Conservation (phyloP, 2,888 invertebrate genomes). For the Neelides folsomi region DNA sequence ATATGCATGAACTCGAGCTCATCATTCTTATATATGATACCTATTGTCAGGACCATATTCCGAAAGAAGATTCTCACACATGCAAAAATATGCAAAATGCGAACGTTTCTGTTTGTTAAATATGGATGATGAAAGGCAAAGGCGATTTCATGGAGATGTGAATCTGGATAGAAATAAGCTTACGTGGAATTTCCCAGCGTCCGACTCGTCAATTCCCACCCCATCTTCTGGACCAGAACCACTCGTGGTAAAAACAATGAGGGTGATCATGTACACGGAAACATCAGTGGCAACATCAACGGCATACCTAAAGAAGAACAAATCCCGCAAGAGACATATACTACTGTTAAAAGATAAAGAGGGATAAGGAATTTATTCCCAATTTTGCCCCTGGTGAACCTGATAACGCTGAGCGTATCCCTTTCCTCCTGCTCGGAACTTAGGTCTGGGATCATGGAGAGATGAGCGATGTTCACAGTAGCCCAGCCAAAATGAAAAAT, state of each 20-base stretch:
- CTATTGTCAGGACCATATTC: too few relatives aligned
- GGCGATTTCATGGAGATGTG: neutral
- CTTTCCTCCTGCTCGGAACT: slow-evolving; percentile 36
- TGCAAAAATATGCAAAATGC: too few relatives aligned
- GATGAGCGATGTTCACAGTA: slow-evolving; percentile 43
- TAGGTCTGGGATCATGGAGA: slow-evolving; percentile 42
- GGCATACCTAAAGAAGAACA: slow-evolving; percentile 36
- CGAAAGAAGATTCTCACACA: too few relatives aligned
- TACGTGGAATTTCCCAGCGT: neutral
- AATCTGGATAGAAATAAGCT: neutral
- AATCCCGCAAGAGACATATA: too few relatives aligned
- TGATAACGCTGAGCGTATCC: slow-evolving; percentile 38
- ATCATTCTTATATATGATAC: too few relatives aligned
- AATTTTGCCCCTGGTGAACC: too few relatives aligned
- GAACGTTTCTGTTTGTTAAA: too few relatives aligned
- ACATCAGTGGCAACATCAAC: slow-evolving; percentile 38
- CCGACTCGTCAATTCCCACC: neutral
- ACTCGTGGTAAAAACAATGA: slow-evolving; percentile 23
- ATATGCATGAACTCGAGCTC: too few relatives aligned
- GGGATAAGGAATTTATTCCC: too few relatives aligned
- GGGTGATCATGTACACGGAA: slow-evolving; percentile 37
- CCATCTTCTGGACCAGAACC: neutral
- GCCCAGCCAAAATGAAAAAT: slow-evolving; percentile 46
- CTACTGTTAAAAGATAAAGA: too few relatives aligned
- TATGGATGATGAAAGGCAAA: neutral